phyloP scores from a whole-genome alignment of 2,113 vertebrate genomes.

The Hyla sarda region DNA sequence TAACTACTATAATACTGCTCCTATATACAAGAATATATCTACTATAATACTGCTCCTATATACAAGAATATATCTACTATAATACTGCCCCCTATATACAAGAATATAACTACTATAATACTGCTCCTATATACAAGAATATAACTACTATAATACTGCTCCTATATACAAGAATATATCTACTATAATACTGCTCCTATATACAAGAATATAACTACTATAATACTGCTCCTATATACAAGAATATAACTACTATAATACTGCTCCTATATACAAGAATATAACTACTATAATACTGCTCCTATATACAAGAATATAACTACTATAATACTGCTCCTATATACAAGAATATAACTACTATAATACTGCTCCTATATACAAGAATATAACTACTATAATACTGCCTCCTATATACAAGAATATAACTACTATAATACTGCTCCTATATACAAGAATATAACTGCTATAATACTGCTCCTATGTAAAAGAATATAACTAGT shows the following conservation, averaged over 20 bases:
- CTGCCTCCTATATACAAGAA: no score
- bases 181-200: background rate
- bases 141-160: background rate
- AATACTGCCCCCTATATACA: background rate
- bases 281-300: constrained; percentile 5
- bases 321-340: no score
- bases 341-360: no score
- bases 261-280: background rate
- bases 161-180: background rate
- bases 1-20: no score
- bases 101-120: background rate
- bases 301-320: background rate
- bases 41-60: background rate
- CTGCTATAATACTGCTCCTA: background rate
- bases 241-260: background rate
- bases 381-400: no score
- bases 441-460: no score
- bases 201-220: background rate
- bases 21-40: no score
- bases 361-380: no score
- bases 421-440: no score
- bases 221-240: background rate
- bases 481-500: background rate
- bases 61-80: background rate
- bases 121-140: background rate